These are phyloP conservation scores for Neotragus moschatus DNA, from an alignment of 2,113 vertebrate genomes.

Conservation along the genomic window DNA sequence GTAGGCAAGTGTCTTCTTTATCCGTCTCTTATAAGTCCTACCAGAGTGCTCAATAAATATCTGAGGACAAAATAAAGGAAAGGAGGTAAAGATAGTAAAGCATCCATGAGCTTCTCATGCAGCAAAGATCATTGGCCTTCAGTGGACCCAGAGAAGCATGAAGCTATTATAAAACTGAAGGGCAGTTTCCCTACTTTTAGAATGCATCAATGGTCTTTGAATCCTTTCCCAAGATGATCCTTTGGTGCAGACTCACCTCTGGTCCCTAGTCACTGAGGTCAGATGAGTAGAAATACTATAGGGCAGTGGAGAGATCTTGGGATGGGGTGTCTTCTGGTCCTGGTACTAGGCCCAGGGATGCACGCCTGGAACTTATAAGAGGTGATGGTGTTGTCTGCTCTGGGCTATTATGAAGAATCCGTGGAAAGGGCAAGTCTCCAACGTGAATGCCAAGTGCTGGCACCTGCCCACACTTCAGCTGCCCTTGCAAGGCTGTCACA, in stretches of 20 bases:
- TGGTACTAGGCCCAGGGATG: background rate
- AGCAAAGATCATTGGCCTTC: background rate
- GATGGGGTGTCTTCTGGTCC: background rate
- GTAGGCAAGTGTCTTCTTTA: background rate
- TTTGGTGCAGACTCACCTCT: background rate
- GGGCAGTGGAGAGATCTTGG: background rate
- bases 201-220: background rate
- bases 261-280: background rate
- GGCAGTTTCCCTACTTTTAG: background rate
- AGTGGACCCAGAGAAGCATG: background rate
- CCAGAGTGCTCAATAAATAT: background rate
- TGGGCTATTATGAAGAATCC: background rate
- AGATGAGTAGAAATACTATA: background rate
- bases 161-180: background rate
- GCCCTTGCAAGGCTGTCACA: background rate
- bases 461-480: background rate
- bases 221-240: background rate
- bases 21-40: background rate
- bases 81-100: background rate
- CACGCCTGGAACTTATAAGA: background rate
- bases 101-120: background rate
- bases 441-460: background rate
- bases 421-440: background rate
- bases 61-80: background rate
- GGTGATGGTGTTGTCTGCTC: background rate